Base-by-base conservation (phyloP, 2,797 vertebrate genomes). In the Karalla daura region DNA sequence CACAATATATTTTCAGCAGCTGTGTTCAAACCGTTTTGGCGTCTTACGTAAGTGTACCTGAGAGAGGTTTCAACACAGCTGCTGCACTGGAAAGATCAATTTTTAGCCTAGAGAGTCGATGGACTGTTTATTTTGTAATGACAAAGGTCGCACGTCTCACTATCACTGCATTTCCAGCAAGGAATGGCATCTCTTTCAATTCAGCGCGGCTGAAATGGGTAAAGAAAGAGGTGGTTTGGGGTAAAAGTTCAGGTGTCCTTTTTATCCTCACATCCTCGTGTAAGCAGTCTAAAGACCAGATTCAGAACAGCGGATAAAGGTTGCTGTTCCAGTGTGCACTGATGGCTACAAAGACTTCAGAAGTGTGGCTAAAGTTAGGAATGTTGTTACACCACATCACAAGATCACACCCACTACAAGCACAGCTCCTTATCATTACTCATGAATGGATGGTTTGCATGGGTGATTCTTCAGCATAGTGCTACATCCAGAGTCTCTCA, bases 71-170 rank as follows among this genome's bases (percentile, higher is more conserved):
- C 76, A 61, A 75, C 52, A 76, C 28, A 37, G 33, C 27, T 35
- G 53, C 40, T 44, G 2, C 20, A 63, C 11, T 24, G 15, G 21
- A 65, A 27, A 30, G 35, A 78, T 87, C 0, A 76, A 87, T 68
- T 76, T 74, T 49, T 14, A 11, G 5, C 17, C 18, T 10, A 2
- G 1, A 27, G 20, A 45, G 20, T 52, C 17, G 5, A 51, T 52
- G 50, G 54, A 27, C 14, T 80, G 55, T 83, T 76, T 58, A 33
- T 63, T 81, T 68, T 50, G 36, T 41, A 8, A 10, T 15, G 32
- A 44, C 74, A 76, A 70, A 86, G 83, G 59, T 78, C 67, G 58
- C 35, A 39, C 11, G 13, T 25, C 32, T 55, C 17, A n/a, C 20
- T 36, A 18, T 21, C 33, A 5, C 32, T 44, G 27, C 32, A 47